These are phyloP conservation scores for Ammodytes marinus DNA, from an alignment of 2,113 vertebrate species.

Conservation along the genomic window DNA sequence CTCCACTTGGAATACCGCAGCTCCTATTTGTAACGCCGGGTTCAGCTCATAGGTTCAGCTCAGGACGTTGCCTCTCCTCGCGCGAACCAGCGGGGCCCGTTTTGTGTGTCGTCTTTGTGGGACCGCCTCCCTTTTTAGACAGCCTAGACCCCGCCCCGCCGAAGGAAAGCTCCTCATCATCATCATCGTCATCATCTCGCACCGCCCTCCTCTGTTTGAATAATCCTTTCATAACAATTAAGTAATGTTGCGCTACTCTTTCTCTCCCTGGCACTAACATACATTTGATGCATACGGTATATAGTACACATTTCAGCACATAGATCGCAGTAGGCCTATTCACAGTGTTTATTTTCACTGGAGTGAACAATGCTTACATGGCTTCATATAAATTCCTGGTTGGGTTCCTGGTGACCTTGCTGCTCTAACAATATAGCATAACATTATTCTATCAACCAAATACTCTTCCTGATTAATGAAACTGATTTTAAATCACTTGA, in stretches of 20 bases:
- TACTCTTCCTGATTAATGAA: background rate
- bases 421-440: background rate
- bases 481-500: too few species aligned
- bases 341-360: background rate
- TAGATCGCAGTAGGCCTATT: background rate
- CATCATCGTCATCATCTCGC: conserved; percentile 54
- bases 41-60: conserved; percentile 85
- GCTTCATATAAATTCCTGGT: conserved; percentile 19
- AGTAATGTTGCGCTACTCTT: conserved; percentile 65
- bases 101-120: conserved; percentile 41
- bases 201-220: conserved; percentile 43
- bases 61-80: conserved; percentile 81
- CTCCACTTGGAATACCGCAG: conserved; percentile 76
- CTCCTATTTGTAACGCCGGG: conserved; percentile 83
- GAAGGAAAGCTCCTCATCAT: conserved; percentile 52
- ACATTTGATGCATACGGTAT: background rate
- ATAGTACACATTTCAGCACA: background rate
- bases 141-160: conserved; percentile 16
- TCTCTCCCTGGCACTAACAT: conserved; percentile 10
- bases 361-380: background rate
- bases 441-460: background rate
- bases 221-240: conserved; percentile 68
- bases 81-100: conserved; percentile 73
- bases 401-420: background rate
- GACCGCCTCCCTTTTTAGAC: conserved; percentile 41